Conservation (phyloP, 2,113 vertebrate species). For the Silurus glanis region DNA sequence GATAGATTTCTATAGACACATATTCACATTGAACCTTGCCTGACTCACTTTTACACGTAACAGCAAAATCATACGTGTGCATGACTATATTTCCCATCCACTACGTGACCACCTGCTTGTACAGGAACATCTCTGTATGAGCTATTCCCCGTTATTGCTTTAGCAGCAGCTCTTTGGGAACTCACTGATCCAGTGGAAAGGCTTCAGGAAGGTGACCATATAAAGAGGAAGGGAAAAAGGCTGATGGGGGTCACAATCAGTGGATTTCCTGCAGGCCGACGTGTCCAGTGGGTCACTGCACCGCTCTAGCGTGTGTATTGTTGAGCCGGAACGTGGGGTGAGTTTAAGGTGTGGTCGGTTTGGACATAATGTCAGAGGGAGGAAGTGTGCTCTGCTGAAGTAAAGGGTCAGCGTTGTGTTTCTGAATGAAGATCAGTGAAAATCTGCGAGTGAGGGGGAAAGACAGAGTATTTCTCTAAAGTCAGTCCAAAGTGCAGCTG, state of each 20-base stretch:
- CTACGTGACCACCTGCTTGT: conserved; percentile 6
- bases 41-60: background rate
- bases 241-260: conserved; percentile 57
- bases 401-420: conserved; percentile 28
- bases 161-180: conserved; percentile 19
- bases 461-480: conserved; percentile 27
- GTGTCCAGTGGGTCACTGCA: conserved; percentile 36
- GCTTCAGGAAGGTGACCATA: conserved; percentile 61
- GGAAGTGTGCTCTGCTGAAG: conserved; percentile 44
- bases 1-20: background rate
- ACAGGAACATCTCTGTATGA: conserved; percentile 32
- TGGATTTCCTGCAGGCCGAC: conserved; percentile 60
- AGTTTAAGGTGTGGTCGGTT: conserved; percentile 46
- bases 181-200: conserved; percentile 28
- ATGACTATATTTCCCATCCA: background rate
- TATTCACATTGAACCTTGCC: background rate
- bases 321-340: conserved; percentile 18
- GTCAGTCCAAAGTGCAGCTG: conserved; percentile 48
- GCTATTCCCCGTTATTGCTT: conserved; percentile 24
- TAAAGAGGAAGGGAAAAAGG: conserved; percentile 50
- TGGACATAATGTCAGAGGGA: conserved; percentile 38
- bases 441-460: conserved; percentile 12
- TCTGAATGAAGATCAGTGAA: conserved; percentile 44
- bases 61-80: background rate
- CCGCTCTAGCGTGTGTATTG: conserved; percentile 19